phyloP scores from a whole-genome alignment of 2,888 invertebrate species.

The Drosophila diplacantha region DNA sequence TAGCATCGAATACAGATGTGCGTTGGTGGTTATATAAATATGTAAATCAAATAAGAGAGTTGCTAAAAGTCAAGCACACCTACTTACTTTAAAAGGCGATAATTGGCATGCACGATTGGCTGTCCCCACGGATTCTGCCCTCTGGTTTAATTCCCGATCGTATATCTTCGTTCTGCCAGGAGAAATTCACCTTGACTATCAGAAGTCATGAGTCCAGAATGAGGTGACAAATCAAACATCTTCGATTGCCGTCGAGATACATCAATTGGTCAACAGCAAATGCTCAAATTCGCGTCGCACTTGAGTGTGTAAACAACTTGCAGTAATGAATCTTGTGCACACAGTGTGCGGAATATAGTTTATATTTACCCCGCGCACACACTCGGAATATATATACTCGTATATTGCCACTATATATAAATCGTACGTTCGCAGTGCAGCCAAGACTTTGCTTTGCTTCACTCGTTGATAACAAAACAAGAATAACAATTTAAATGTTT shows the following conservation, averaged over 20 bases:
- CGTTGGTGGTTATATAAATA: slow-evolving; percentile 7
- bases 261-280: slow-evolving; percentile 53
- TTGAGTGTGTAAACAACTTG: slow-evolving; percentile 47
- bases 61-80: slow-evolving; percentile 37
- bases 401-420: slow-evolving; percentile 15
- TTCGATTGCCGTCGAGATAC: slow-evolving; percentile 20
- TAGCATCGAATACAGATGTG: slow-evolving; percentile 19
- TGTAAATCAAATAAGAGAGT: slow-evolving; percentile 31
- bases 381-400: slow-evolving; percentile 7
- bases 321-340: slow-evolving; percentile 27
- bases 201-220: slow-evolving; percentile 4
- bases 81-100: slow-evolving; percentile 28
- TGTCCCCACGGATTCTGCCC: slow-evolving; percentile 1
- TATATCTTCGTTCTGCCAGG: background rate
- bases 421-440: slow-evolving; percentile 21
- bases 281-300: slow-evolving; percentile 46
- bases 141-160: background rate
- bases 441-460: slow-evolving; percentile 14
- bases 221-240: slow-evolving; percentile 19
- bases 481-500: slow-evolving; percentile 49
- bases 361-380: slow-evolving; percentile 28
- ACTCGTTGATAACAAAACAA: slow-evolving; percentile 45
- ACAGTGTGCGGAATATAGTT: slow-evolving; percentile 35
- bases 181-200: slow-evolving; percentile 8
- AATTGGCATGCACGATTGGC: slow-evolving; percentile 46